A percentile compares a stretch with the other conserved stretches of the same genome.
Evolutionary conservation across 2,888 invertebrate species (phyloP).

Genomic region (Sepioteuthis lessoniana): DNA sequence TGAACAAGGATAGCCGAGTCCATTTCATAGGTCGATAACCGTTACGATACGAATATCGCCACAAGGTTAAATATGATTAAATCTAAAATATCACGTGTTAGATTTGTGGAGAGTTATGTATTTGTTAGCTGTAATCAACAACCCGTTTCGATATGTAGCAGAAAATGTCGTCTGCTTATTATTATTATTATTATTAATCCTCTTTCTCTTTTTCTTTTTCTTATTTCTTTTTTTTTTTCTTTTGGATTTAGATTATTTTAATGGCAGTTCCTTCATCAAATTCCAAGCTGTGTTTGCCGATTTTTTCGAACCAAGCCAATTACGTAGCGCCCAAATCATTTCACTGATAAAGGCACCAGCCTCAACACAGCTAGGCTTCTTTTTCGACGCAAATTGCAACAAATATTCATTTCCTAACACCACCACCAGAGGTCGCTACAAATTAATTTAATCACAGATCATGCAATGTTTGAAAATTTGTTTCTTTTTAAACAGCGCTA

Average conservation of each 20-base stretch:
- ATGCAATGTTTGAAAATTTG: background rate
- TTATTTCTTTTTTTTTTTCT: background rate
- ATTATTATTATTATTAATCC: too few relatives aligned
- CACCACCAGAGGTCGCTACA: background rate
- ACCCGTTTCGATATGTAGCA: too few relatives aligned
- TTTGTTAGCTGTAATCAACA: too few relatives aligned
- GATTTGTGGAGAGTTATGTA: too few relatives aligned
- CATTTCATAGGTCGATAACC: too few relatives aligned
- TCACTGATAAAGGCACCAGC: background rate
- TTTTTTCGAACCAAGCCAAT: background rate
- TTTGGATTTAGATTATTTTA: background rate
- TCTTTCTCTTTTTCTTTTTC: too few relatives aligned
- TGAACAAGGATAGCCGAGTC: too few relatives aligned
- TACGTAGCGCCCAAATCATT: background rate
- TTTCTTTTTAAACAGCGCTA: background rate
- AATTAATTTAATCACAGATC: conserved; percentile 33
- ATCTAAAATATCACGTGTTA: too few relatives aligned
- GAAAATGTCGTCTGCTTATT: background rate
- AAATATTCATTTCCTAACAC: background rate
- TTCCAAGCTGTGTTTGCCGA: background rate
- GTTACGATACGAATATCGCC: too few relatives aligned
- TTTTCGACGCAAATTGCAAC: background rate
- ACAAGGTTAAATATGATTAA: too few relatives aligned
- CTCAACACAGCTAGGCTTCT: background rate
- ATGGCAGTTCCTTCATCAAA: background rate